Evolutionary conservation across 1,140 invertebrate species (phyloP).

Genomic region (Sminthurinus signatus): DNA sequence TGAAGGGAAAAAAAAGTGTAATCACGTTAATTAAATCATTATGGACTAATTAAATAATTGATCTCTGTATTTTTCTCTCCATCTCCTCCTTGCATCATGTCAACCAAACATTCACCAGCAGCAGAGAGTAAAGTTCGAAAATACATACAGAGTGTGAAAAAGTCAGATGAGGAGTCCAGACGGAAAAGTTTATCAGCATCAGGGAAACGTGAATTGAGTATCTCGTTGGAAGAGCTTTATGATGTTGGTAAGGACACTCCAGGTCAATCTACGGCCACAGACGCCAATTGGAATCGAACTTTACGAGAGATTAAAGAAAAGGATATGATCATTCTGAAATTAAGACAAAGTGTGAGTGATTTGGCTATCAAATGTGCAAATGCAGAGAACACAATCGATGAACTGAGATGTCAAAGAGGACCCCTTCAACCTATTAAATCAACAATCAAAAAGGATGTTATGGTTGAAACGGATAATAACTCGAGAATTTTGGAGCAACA

Average conservation of each 20-base stretch:
- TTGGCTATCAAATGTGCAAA: conserved; percentile 19
- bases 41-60: background rate
- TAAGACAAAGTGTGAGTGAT: conserved; percentile 13
- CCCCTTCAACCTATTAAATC: too few relatives aligned
- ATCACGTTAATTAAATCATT: too few relatives aligned
- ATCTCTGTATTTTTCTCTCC: background rate
- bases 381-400: conserved; percentile 18
- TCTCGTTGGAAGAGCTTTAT: conserved; percentile 10
- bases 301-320: conserved; percentile 17
- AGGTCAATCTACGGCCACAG: background rate
- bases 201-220: too few relatives aligned
- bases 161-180: background rate
- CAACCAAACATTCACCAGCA: background rate
- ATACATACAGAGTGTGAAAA: conserved; percentile 2
- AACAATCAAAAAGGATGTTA: background rate
- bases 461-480: conserved; percentile 2
- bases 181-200: background rate
- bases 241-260: background rate
- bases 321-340: conserved; percentile 16
- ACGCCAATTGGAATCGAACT: background rate
- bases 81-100: background rate
- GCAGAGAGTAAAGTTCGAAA: conserved; percentile 9
- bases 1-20: too few relatives aligned
- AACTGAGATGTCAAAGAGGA: background rate
- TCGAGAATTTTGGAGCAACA: background rate